Percentiles rank a stretch among this genome's conserved stretches.
Evolutionary conservation across 2,113 vertebrate genomes (phyloP).

Genomic region (Sapajus apella): DNA sequence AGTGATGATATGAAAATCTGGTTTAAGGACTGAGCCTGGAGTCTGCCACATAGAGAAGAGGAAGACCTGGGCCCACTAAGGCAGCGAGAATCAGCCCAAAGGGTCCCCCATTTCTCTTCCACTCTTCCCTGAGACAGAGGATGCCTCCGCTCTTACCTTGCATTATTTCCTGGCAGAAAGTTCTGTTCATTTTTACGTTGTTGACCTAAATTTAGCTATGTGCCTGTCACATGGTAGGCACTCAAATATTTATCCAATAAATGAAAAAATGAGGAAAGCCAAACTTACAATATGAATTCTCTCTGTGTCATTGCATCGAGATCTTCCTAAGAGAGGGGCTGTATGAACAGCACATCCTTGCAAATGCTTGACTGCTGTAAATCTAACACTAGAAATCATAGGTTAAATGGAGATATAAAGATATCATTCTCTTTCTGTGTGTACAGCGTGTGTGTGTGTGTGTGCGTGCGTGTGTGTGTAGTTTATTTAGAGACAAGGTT

Average conservation of each 20-base stretch:
- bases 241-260: neutral
- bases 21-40: neutral
- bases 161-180: neutral
- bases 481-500: too few species aligned
- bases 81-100: rapidly evolving
- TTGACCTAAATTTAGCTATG: neutral
- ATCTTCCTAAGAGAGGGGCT: neutral
- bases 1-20: neutral
- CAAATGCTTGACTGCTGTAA: neutral
- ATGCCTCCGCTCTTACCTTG: neutral
- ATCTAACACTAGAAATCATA: neutral
- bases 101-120: rapidly evolving
- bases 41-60: neutral
- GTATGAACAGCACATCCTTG: neutral
- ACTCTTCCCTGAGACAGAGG: neutral
- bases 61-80: neutral
- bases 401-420: neutral
- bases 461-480: too few species aligned
- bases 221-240: neutral
- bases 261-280: neutral
- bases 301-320: neutral
- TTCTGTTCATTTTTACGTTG: slow-evolving; percentile 6
- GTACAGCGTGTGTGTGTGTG: too few species aligned
- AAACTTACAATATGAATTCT: neutral
- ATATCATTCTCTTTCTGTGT: too few species aligned